These are phyloP conservation scores for Passer montanus DNA, from an alignment of 2,113 vertebrate species.

Conservation along the genomic window DNA sequence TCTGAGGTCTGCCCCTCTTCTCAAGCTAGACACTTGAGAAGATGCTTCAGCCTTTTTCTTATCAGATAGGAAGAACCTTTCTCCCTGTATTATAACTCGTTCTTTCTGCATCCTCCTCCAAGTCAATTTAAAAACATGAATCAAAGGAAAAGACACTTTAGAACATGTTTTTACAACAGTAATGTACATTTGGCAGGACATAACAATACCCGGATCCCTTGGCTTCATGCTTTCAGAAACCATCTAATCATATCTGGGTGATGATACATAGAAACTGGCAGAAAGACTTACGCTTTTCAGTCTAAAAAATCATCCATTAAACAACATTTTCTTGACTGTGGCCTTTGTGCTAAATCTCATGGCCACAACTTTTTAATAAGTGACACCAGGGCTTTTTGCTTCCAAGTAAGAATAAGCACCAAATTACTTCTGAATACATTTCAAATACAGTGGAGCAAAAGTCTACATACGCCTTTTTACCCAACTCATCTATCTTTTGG, in stretches of 20 bases:
- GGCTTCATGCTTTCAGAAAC: not conserved
- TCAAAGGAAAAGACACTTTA: not conserved
- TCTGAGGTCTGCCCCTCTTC: not conserved
- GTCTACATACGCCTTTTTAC: not conserved
- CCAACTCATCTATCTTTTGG: not conserved
- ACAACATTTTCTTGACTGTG: not conserved
- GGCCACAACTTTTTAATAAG: not conserved
- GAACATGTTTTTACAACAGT: not conserved
- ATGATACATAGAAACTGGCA: not conserved
- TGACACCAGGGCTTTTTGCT: not conserved
- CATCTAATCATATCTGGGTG: not conserved
- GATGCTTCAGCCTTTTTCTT: not conserved
- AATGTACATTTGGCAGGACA: not conserved
- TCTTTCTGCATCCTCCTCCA: not conserved
- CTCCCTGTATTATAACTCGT: not conserved
- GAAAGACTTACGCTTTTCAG: not conserved
- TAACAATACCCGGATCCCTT: not conserved
- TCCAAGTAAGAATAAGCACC: not conserved
- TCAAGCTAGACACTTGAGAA: not conserved
- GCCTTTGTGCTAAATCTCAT: not conserved
- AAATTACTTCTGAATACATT: not conserved
- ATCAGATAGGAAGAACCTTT: not conserved
- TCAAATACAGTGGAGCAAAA: not conserved
- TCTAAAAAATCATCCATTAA: not conserved
- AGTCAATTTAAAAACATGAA: conserved; percentile 26